phyloP scores from a whole-genome alignment of 2,113 vertebrate genomes.

The Nothoprocta pentlandii region DNA sequence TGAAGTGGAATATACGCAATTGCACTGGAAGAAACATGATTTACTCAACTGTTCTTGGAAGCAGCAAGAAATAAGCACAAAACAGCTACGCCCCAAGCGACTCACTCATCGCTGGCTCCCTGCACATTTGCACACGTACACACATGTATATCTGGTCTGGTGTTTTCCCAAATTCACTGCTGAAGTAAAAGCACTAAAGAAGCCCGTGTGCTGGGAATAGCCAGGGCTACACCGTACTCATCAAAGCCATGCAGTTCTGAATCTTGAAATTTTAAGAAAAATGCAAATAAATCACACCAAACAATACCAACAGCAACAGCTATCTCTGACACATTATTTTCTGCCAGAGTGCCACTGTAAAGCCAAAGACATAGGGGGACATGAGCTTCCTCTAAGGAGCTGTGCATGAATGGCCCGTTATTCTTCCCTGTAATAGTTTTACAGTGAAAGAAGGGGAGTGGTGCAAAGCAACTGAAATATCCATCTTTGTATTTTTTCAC shows the following conservation, averaged over 20 bases:
- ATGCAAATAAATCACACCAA: neutral
- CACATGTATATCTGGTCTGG: neutral
- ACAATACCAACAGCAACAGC: neutral
- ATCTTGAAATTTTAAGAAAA: neutral
- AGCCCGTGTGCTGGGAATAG: neutral
- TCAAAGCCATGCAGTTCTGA: neutral
- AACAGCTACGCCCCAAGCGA: neutral
- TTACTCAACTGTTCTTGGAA: slow-evolving; percentile 63
- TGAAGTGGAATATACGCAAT: slow-evolving; percentile 2
- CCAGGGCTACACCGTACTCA: neutral
- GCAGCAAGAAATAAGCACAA: neutral
- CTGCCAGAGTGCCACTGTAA: neutral
- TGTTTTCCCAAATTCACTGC: neutral
- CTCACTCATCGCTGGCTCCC: slow-evolving; percentile 9
- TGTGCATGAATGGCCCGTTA: neutral
- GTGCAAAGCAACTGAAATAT: neutral
- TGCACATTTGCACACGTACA: neutral
- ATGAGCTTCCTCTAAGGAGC: neutral
- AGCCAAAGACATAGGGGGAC: neutral
- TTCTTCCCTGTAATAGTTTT: rapidly evolving
- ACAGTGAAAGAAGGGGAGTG: neutral
- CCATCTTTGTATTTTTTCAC: neutral
- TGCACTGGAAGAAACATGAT: slow-evolving; percentile 34
- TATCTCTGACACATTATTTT: neutral
- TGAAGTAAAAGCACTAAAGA: neutral